Conservation (phyloP, 2,113 vertebrate genomes). For the Entomyzon cyanotis region DNA sequence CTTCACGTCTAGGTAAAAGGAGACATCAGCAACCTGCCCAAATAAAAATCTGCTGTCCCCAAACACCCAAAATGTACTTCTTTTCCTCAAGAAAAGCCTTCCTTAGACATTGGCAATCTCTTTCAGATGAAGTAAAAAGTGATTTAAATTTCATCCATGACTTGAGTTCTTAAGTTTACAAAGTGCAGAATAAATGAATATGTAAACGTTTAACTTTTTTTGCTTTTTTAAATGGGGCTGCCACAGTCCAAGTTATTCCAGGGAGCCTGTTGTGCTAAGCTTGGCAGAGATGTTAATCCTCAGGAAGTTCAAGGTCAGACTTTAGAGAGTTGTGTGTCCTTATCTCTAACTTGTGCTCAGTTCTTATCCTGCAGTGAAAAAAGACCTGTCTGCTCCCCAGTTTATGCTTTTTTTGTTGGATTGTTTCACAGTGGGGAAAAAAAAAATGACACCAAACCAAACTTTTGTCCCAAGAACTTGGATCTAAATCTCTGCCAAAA, state of each 20-base stretch:
- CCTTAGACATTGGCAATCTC: neutral
- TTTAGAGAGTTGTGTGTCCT: neutral
- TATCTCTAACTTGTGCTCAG: neutral
- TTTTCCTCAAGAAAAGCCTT: neutral
- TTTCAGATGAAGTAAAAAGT: neutral
- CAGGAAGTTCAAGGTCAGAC: neutral
- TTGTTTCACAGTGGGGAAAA: neutral
- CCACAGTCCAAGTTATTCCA: neutral
- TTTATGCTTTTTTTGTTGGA: neutral
- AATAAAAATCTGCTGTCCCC: neutral
- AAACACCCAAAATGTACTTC: neutral
- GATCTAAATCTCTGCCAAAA: neutral
- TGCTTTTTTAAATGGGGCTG: neutral
- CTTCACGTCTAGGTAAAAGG: neutral
- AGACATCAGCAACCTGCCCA: neutral
- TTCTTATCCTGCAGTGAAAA: neutral
- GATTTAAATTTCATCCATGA: neutral
- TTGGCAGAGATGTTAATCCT: neutral
- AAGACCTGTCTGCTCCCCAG: neutral
- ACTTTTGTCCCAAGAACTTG: neutral
- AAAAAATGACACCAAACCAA: neutral
- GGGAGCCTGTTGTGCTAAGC: neutral
- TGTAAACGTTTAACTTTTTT: neutral
- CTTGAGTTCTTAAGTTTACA: neutral
- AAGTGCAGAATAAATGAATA: neutral